Evolutionary conservation across 2,888 invertebrate genomes (phyloP).

Genomic region (Physocephala rufipes): DNA sequence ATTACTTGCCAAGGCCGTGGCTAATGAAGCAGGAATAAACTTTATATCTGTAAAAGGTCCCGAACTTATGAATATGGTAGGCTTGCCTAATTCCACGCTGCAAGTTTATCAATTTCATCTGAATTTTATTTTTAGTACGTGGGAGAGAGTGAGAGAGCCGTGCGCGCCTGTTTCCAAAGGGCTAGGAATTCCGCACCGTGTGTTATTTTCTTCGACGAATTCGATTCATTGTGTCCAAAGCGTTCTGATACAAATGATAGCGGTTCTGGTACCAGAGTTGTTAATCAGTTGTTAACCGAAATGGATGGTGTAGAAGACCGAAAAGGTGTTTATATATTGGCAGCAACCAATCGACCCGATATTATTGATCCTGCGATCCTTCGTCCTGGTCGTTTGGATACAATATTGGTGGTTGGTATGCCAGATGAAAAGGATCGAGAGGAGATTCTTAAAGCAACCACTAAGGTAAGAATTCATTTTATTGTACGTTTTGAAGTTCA

Average conservation of each 20-base stretch:
- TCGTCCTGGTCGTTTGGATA: slow-evolving; percentile 87
- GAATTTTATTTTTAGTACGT: slow-evolving; percentile 79
- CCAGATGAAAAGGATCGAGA: slow-evolving; percentile 81
- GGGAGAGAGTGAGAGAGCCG: slow-evolving; percentile 97
- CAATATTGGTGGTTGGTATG: slow-evolving; percentile 89
- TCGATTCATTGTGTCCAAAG: slow-evolving; percentile 94
- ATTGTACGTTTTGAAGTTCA: not conserved
- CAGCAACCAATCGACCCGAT: slow-evolving; percentile 96
- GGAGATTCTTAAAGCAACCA: slow-evolving; percentile 89
- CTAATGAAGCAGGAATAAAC: slow-evolving; percentile 98
- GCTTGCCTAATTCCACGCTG: not conserved
- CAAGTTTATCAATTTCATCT: slow-evolving; percentile 21
- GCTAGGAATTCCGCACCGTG: slow-evolving; percentile 96
- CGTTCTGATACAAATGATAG: slow-evolving; percentile 79
- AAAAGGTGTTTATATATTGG: slow-evolving; percentile 92
- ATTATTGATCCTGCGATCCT: slow-evolving; percentile 96
- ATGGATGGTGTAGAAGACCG: slow-evolving; percentile 97
- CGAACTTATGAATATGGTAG: slow-evolving; percentile 95
- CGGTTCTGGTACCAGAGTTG: slow-evolving; percentile 83
- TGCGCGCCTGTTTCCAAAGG: slow-evolving; percentile 93
- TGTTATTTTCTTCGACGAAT: slow-evolving; percentile 98
- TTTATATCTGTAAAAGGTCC: slow-evolving; percentile 99
- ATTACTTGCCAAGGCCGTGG: slow-evolving; percentile 95
- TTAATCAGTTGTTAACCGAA: slow-evolving; percentile 96
- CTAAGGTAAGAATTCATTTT: slow-evolving; percentile 74